Percentiles rank a stretch among this genome's conserved stretches.
These are phyloP conservation scores for Drosophila quadrilineata DNA, from an alignment of 1,140 invertebrate genomes.

Conservation along the genomic window DNA sequence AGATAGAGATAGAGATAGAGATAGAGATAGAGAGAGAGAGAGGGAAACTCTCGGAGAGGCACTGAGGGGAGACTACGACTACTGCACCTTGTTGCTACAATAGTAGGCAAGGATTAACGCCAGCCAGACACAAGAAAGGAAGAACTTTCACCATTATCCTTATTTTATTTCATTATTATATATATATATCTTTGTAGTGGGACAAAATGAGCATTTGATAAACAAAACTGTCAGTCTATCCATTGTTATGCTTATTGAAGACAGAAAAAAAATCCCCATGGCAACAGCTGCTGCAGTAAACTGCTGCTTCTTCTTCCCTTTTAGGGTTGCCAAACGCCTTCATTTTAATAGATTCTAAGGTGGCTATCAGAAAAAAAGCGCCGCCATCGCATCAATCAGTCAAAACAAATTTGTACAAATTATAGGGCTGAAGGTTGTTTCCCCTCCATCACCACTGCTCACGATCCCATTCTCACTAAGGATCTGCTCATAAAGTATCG, in stretches of 20 bases:
- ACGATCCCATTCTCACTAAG: neutral
- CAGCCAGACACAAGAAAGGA: slow-evolving; percentile 45
- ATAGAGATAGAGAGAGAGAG: too few species aligned
- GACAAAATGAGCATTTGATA: slow-evolving; percentile 55
- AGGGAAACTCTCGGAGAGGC: too few species aligned
- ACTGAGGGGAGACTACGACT: slow-evolving; percentile 10
- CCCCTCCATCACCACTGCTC: neutral
- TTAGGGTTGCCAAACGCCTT: slow-evolving; percentile 15
- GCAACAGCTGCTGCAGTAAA: too few species aligned
- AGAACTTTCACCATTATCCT: slow-evolving; percentile 70
- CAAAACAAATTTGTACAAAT: slow-evolving; percentile 63
- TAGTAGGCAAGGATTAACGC: slow-evolving; percentile 67
- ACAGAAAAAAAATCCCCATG: too few species aligned
- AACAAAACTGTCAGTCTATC: slow-evolving; percentile 8
- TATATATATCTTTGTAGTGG: neutral
- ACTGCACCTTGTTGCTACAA: slow-evolving; percentile 28
- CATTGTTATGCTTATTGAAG: too few species aligned
- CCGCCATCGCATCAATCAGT: slow-evolving; percentile 67
- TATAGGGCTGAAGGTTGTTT: slow-evolving; percentile 43
- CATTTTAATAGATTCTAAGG: slow-evolving; percentile 60
- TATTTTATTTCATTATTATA: neutral
- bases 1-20: too few species aligned
- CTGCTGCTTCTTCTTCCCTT: slow-evolving; percentile 12
- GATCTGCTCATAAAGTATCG: too few species aligned
- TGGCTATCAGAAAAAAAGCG: slow-evolving; percentile 32